Conservation (phyloP, 2,113 vertebrate genomes). For the Acrocephalus kingi region DNA sequence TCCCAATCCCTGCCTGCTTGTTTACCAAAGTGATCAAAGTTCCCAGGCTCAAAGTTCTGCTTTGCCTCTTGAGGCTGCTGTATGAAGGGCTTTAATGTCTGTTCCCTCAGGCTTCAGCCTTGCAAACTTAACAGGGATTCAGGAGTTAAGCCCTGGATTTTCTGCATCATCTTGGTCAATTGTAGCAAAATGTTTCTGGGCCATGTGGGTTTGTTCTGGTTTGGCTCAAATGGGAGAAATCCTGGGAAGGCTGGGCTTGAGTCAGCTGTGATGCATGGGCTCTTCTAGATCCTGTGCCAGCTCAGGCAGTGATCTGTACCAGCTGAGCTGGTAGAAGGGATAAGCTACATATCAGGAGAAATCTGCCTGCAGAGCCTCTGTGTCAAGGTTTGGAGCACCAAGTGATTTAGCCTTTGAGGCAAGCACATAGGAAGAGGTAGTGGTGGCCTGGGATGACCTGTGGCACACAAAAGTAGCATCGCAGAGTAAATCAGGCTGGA, state of each 20-base stretch:
- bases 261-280: background rate
- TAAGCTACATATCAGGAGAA: background rate
- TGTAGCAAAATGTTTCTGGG: background rate
- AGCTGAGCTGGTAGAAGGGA: background rate
- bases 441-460: background rate
- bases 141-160: background rate
- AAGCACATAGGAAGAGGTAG: background rate
- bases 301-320: background rate
- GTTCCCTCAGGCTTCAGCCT: background rate
- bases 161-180: background rate
- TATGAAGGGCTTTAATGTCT: background rate
- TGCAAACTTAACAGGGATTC: background rate
- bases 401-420: background rate
- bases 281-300: background rate
- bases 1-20: background rate
- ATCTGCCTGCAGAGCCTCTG: background rate
- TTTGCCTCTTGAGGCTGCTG: background rate
- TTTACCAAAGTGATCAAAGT: background rate
- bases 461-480: background rate
- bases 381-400: background rate
- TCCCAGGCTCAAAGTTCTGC: constrained; percentile 2
- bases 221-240: background rate
- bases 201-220: background rate
- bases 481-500: background rate
- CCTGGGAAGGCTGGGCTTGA: background rate